A percentile compares a stretch with the other conserved stretches of the same genome.
These are phyloP conservation scores for Arenicola marina DNA, from an alignment of 2,888 invertebrate species.

Conservation along the genomic window DNA sequence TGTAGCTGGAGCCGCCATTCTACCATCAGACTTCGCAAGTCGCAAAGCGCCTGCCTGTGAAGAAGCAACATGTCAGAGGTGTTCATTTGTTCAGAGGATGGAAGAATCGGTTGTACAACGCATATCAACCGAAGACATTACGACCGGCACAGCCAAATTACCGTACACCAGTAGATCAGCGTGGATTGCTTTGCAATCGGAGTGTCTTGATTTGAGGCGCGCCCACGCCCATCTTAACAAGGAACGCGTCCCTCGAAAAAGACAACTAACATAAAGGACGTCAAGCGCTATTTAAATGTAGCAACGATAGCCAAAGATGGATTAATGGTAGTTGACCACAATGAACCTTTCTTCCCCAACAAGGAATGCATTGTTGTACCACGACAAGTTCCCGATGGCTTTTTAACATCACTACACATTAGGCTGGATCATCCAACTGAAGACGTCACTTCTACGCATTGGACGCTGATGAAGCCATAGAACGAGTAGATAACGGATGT, in stretches of 20 bases:
- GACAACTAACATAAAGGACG: slow-evolving; percentile 29
- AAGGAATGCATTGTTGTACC: slow-evolving; percentile 34
- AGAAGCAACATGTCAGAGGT: slow-evolving; percentile 3
- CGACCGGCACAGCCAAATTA: neutral
- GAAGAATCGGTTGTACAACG: slow-evolving; percentile 2
- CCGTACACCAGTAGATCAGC: slow-evolving; percentile 11
- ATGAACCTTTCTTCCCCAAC: slow-evolving; percentile 16
- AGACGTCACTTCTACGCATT: slow-evolving; percentile 34
- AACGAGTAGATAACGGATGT: slow-evolving; percentile 22
- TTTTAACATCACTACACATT: slow-evolving; percentile 34
- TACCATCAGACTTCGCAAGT: slow-evolving; percentile 13
- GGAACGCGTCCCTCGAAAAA: slow-evolving; percentile 38
- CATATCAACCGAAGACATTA: neutral
- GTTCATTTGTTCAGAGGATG: neutral
- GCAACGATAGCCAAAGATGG: slow-evolving; percentile 28
- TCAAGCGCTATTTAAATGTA: slow-evolving; percentile 21
- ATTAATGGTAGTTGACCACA: slow-evolving; percentile 15
- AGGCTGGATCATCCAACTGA: slow-evolving; percentile 32
- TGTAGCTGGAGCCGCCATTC: slow-evolving; percentile 4
- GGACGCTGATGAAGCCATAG: slow-evolving; percentile 25
- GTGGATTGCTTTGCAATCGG: slow-evolving; percentile 23
- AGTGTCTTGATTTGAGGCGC: slow-evolving; percentile 35
- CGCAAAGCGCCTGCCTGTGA: slow-evolving; percentile 7
- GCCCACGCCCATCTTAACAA: slow-evolving; percentile 34
- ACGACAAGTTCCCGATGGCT: slow-evolving; percentile 29